These are phyloP conservation scores for Synanceia verrucosa DNA, from an alignment of 2,797 vertebrate species.

Conservation along the genomic window DNA sequence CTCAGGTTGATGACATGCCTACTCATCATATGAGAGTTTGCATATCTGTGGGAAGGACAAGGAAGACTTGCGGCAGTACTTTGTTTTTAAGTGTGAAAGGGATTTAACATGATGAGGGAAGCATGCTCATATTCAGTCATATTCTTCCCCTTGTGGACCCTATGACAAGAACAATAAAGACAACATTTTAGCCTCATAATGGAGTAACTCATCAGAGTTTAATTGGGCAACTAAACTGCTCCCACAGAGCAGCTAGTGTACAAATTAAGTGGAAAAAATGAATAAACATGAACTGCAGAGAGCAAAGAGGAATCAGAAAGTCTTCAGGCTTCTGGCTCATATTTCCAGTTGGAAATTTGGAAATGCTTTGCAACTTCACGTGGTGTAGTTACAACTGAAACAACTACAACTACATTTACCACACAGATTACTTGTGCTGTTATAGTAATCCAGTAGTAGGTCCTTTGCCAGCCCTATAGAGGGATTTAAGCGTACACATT, in stretches of 20 bases:
- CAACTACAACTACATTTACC: neutral
- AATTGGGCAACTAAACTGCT: conserved; percentile 34
- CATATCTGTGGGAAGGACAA: neutral
- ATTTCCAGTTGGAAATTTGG: neutral
- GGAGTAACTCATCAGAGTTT: conserved; percentile 20
- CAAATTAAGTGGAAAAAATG: conserved; percentile 38
- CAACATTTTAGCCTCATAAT: conserved; percentile 27
- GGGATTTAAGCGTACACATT: neutral
- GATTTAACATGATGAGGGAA: conserved; percentile 1
- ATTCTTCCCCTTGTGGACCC: conserved; percentile 10
- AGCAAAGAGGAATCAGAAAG: conserved; percentile 2
- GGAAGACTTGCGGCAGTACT: neutral
- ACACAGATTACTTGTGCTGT: neutral
- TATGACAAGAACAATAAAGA: conserved; percentile 28
- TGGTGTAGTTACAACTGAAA: neutral
- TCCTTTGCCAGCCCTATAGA: neutral
- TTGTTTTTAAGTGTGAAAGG: neutral
- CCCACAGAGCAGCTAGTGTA: conserved; percentile 13
- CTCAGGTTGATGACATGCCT: neutral
- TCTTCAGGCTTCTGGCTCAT: neutral
- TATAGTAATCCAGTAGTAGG: neutral
- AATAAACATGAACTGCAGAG: neutral
- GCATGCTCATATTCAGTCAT: conserved; percentile 5
- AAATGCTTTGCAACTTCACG: neutral
- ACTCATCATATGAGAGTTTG: neutral